phyloP scores from a whole-genome alignment of 2,888 invertebrate species.

The Buathra laborator region DNA sequence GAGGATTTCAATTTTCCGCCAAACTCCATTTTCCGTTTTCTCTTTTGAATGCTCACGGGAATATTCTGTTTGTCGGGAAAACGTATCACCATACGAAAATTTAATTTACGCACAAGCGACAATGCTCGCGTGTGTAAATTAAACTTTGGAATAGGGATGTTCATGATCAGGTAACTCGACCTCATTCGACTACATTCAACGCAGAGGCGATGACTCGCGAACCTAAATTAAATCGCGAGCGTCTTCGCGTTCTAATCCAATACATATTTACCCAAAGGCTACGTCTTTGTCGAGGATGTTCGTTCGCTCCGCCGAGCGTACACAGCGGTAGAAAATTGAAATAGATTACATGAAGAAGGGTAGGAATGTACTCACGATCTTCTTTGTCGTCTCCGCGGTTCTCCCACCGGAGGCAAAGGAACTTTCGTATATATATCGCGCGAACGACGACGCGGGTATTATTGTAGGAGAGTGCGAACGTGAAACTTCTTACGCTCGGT shows the following conservation, averaged over 20 bases:
- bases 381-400: constrained; percentile 3
- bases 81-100: no score
- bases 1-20: no score
- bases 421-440: constrained; percentile 7
- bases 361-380: constrained; percentile 10
- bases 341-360: constrained; percentile 68
- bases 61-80: no score
- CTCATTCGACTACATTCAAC: background rate
- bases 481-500: constrained; percentile 15
- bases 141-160: background rate
- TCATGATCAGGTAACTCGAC: background rate
- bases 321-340: constrained; percentile 69
- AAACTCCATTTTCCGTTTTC: no score
- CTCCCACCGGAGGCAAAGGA: background rate
- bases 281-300: constrained; percentile 54
- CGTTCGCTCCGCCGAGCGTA: constrained; percentile 10
- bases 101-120: no score
- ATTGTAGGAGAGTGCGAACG: constrained; percentile 43
- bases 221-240: constrained; percentile 50
- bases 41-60: no score
- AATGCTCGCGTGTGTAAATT: no score
- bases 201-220: constrained; percentile 33
- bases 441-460: constrained; percentile 26
- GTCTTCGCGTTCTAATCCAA: constrained; percentile 53
- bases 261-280: constrained; percentile 34